phyloP scores from a whole-genome alignment of 1,140 invertebrate genomes.

The Prorops nasuta region DNA sequence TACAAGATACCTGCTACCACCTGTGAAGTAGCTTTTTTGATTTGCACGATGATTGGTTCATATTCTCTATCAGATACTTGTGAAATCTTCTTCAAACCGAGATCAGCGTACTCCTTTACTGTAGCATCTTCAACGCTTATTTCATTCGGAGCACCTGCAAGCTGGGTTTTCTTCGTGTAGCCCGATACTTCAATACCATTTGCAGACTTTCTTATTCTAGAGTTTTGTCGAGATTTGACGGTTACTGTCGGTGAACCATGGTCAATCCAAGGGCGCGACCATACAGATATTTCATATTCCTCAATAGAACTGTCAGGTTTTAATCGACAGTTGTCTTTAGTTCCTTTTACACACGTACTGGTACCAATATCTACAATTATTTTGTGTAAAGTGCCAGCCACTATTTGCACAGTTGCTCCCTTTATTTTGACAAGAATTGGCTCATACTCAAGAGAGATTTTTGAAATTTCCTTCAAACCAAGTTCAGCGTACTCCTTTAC shows the following conservation, averaged over 20 bases:
- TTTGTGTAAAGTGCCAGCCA: conserved; percentile 51
- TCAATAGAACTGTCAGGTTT: conserved; percentile 29
- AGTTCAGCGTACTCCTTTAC: conserved; percentile 41
- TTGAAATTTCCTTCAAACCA: conserved; percentile 42
- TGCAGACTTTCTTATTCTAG: no score
- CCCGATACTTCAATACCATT: no score
- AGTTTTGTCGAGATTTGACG: no score
- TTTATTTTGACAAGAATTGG: conserved; percentile 43
- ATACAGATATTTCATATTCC: conserved; percentile 59
- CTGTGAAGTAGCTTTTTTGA: conserved; percentile 44
- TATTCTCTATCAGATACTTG: conserved; percentile 34
- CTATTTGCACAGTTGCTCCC: conserved; percentile 46
- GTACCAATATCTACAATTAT: conserved; percentile 54
- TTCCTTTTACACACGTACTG: conserved; percentile 53
- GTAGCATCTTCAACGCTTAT: conserved; percentile 37
- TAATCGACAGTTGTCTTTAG: conserved; percentile 31
- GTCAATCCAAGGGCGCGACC: conserved; percentile 64
- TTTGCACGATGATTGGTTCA: conserved; percentile 43
- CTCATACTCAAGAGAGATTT: conserved; percentile 40
- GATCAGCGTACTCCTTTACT: conserved; percentile 38
- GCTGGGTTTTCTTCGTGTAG: not conserved
- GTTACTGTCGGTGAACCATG: conserved; percentile 53
- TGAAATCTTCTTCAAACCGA: conserved; percentile 44
- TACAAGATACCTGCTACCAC: conserved; percentile 54
- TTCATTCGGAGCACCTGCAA: conserved; percentile 22